phyloP scores from a whole-genome alignment of 2,113 vertebrate species.

The Mastomys natalensis region DNA sequence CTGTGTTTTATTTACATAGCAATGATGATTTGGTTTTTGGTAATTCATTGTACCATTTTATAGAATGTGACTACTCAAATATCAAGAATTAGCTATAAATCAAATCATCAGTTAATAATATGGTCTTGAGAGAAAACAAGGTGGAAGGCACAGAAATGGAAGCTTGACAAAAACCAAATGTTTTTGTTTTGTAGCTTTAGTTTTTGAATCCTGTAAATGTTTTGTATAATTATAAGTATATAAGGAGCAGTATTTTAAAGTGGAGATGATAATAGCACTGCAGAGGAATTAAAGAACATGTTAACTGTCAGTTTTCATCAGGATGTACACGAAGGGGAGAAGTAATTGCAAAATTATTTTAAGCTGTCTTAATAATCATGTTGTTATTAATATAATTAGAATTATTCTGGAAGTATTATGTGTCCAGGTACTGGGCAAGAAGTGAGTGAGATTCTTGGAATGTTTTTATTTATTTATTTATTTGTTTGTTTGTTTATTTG shows the following conservation, averaged over 20 bases:
- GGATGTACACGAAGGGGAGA: constrained; percentile 1
- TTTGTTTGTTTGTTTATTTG: neutral
- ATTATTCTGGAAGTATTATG: constrained; percentile 40
- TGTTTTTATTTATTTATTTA: neutral
- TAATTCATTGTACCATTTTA: constrained; percentile 3
- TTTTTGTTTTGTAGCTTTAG: constrained; percentile 61
- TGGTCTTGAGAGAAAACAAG: constrained; percentile 38
- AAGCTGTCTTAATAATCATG: constrained; percentile 43
- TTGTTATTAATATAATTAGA: constrained; percentile 46
- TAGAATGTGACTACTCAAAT: constrained; percentile 41
- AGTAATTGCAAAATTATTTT: constrained; percentile 51
- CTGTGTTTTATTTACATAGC: constrained; percentile 13
- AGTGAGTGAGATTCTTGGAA: constrained; percentile 60
- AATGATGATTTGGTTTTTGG: constrained; percentile 48
- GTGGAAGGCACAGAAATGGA: constrained; percentile 8
- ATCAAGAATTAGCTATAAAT: constrained; percentile 32
- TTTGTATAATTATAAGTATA: constrained; percentile 63
- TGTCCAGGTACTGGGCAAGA: neutral
- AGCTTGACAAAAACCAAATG: constrained; percentile 17
- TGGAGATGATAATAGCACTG: constrained; percentile 8
- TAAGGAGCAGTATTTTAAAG: constrained; percentile 59
- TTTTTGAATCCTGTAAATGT: constrained; percentile 66
- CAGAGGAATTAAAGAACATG: constrained; percentile 27
- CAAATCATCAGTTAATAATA: neutral
- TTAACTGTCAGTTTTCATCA: constrained; percentile 56